Evolutionary conservation across 2,888 invertebrate species (phyloP).

Genomic region (Stenichneumon culpator): DNA sequence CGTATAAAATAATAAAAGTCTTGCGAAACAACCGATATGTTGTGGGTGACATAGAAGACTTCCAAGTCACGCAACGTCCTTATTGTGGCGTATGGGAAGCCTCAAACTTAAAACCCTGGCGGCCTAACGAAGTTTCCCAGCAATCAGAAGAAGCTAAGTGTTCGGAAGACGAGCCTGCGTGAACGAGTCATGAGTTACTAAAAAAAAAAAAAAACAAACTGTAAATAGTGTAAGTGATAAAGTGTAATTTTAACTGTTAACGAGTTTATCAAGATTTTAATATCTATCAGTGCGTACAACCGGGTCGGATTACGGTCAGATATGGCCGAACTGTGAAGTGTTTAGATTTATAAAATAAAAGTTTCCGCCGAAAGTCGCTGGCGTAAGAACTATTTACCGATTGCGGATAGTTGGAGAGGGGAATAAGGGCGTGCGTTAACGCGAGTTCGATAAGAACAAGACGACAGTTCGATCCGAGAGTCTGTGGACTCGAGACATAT

Average conservation of each 20-base stretch:
- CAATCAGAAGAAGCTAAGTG: neutral
- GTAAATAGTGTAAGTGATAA: neutral
- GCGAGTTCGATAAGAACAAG: too few relatives aligned
- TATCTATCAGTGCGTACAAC: neutral
- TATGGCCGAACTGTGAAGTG: constrained; percentile 42
- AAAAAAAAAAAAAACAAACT: neutral
- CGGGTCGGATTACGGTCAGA: constrained; percentile 38
- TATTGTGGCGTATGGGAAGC: constrained; percentile 69
- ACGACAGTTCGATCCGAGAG: too few relatives aligned
- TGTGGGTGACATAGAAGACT: constrained; percentile 64
- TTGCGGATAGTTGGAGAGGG: too few relatives aligned
- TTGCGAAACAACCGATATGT: constrained; percentile 70
- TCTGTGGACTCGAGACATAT: too few relatives aligned
- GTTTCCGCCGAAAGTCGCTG: too few relatives aligned
- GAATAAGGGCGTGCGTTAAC: too few relatives aligned
- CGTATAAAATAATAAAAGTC: constrained; percentile 61
- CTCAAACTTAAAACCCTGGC: constrained; percentile 65
- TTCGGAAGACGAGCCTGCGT: neutral
- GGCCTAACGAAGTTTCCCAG: constrained; percentile 17
- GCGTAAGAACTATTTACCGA: too few relatives aligned
- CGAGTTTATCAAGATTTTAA: too few relatives aligned
- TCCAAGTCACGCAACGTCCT: constrained; percentile 62
- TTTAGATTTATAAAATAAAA: too few relatives aligned
- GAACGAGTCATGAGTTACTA: neutral
- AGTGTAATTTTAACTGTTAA: neutral